A percentile compares a stretch with the other conserved stretches of the same genome.
These are phyloP conservation scores for Penelope pileata DNA, from an alignment of 2,113 vertebrate species.

Conservation along the genomic window DNA sequence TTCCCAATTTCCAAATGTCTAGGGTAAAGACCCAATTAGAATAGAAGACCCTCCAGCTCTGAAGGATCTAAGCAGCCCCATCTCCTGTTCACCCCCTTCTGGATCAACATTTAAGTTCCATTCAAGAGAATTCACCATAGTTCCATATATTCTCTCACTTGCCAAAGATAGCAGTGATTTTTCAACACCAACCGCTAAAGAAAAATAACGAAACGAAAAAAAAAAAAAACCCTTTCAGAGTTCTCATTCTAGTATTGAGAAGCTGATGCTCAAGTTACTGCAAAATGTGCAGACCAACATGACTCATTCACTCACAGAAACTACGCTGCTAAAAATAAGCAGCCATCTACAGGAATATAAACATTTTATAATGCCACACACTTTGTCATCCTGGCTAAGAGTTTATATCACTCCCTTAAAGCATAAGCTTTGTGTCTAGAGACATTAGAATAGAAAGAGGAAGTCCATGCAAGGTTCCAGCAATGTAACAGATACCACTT, in stretches of 20 bases:
- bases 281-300: conserved; percentile 17
- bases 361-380: conserved; percentile 23
- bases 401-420: conserved; percentile 16
- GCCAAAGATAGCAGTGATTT: neutral
- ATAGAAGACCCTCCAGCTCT: neutral
- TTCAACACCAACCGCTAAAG: neutral
- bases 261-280: neutral
- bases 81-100: neutral
- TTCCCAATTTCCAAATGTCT: neutral
- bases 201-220: neutral
- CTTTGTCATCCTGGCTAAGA: conserved; percentile 31
- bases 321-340: conserved; percentile 40
- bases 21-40: neutral
- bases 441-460: conserved; percentile 1
- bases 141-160: neutral
- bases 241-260: neutral
- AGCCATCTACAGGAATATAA: conserved; percentile 43
- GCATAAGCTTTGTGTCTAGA: neutral
- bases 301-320: conserved; percentile 53
- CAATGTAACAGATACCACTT: neutral
- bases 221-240: neutral
- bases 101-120: neutral
- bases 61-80: neutral
- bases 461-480: neutral
- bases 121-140: neutral